Evolutionary conservation across 2,797 vertebrate genomes (phyloP).

Genomic region (Halcyon leucocephala): DNA sequence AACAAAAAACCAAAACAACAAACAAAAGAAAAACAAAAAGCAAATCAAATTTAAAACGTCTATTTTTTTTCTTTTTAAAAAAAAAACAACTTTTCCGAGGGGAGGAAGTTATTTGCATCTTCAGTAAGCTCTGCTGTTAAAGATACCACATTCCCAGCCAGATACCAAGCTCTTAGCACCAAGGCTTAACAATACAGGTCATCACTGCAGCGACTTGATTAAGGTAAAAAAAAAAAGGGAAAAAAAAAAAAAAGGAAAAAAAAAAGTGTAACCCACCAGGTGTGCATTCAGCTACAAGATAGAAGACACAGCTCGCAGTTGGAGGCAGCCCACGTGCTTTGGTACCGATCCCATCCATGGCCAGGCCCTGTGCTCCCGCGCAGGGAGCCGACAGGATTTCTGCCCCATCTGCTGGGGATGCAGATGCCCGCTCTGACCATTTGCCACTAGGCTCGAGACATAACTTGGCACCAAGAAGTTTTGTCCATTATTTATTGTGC

Average conservation of each 20-base stretch:
- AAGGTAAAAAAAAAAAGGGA: neutral
- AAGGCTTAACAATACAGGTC: slow-evolving; percentile 80
- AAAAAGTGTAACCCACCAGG: slow-evolving; percentile 46
- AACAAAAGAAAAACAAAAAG: slow-evolving; percentile 81
- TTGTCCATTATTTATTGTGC: slow-evolving; percentile 59
- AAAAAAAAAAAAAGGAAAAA: neutral
- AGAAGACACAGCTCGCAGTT: slow-evolving; percentile 27
- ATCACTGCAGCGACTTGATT: slow-evolving; percentile 87
- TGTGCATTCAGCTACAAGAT: slow-evolving; percentile 10
- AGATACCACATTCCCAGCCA: slow-evolving; percentile 83
- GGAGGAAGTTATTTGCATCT: slow-evolving; percentile 81
- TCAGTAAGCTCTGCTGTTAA: slow-evolving; percentile 82
- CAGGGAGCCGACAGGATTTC: neutral
- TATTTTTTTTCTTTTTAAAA: slow-evolving; percentile 47
- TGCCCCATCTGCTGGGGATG: neutral
- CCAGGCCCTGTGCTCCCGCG: neutral
- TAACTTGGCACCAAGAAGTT: slow-evolving; percentile 26
- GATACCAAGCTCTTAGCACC: slow-evolving; percentile 84
- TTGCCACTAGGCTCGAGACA: neutral
- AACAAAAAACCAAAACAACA: slow-evolving; percentile 70
- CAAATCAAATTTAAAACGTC: slow-evolving; percentile 85
- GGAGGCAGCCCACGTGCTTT: neutral
- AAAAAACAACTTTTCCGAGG: slow-evolving; percentile 48
- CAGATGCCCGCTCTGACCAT: slow-evolving; percentile 5
- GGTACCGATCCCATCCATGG: neutral